Base-by-base conservation (phyloP, 2,797 vertebrate genomes). In the Pyrocephalus nanus region DNA sequence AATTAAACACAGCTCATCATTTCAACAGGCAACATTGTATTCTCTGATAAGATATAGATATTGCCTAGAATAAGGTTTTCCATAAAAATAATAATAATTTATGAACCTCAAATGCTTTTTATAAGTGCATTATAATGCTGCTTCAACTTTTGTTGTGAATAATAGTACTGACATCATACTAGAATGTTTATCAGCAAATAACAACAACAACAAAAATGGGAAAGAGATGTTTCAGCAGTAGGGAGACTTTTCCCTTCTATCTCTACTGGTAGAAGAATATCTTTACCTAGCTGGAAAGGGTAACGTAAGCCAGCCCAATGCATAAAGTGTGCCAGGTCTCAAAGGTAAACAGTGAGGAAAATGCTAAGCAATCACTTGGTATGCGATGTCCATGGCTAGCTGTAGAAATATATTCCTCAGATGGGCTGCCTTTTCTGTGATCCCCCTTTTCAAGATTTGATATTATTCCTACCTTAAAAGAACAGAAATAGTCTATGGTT, bases 271-370 rank as follows among this genome's bases (percentile, higher is more conserved):
- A 87, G 78, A 71, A 91, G 92, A 81, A 76, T 55, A 65, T 5
- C 20, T 64, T 91, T 58, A 80, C 29, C n/a, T 66, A 62, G 11
- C n/a, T 77, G 32, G 57, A 87, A 79, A 77, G 25, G 12, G 58
- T 65, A 89, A 47, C 6, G 34, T 42, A 69, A 62, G 26, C 13
- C 1, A 11, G 10, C 0, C 0, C 51, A 51, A 81, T 47, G 20
- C 40, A 71, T 40, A 5, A 88, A 53, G 50, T n/a, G 22, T 47
- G 30, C 34, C 71, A 84, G 51, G 50, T 67, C 66, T 75, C 80
- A 86, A 32, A 90, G 69, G n/a, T 40, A 73, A 96, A 72, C 17
- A 66, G 30, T 51, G 51, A 85, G 55, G 60, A 87, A 91, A 94
- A 75, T 36, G 21, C 29, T 70, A 70, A 89, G 36, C 64, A 92